Conservation (phyloP, 2,888 invertebrate genomes). For the Rotaria sp. region DNA sequence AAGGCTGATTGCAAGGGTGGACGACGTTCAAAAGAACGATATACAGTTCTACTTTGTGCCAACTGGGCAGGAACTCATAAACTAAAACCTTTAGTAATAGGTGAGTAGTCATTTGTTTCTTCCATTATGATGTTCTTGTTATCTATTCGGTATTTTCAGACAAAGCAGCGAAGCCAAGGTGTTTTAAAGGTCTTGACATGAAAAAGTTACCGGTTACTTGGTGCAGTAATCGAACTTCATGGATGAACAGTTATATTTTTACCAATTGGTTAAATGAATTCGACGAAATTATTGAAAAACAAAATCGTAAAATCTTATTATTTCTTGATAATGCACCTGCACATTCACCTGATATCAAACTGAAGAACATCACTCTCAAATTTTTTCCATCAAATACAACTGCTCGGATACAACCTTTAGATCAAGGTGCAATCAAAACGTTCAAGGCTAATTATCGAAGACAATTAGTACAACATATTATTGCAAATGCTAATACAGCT, state of each 20-base stretch:
- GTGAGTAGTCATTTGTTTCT: conserved; percentile 35
- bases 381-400: not conserved
- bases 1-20: conserved; percentile 41
- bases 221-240: conserved; percentile 22
- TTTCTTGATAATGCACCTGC: not conserved
- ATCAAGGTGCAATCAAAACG: not conserved
- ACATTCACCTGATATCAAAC: not conserved
- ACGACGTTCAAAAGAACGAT: conserved; percentile 41
- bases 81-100: conserved; percentile 41
- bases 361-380: not conserved
- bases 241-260: conserved; percentile 36
- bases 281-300: not conserved
- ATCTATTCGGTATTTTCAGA: no score
- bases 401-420: not conserved
- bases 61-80: conserved; percentile 42
- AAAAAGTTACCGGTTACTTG: conserved; percentile 29
- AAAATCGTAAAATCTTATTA: not conserved
- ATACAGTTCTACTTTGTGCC: conserved; percentile 40
- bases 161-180: not conserved
- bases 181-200: conserved; percentile 27
- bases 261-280: conserved; percentile 29
- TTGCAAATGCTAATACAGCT: not conserved
- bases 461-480: not conserved
- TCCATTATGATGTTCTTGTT: no score
- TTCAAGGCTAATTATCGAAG: conserved; percentile 11